Base-by-base conservation (phyloP, 2,113 vertebrate species). In the Hydropotes inermis region DNA sequence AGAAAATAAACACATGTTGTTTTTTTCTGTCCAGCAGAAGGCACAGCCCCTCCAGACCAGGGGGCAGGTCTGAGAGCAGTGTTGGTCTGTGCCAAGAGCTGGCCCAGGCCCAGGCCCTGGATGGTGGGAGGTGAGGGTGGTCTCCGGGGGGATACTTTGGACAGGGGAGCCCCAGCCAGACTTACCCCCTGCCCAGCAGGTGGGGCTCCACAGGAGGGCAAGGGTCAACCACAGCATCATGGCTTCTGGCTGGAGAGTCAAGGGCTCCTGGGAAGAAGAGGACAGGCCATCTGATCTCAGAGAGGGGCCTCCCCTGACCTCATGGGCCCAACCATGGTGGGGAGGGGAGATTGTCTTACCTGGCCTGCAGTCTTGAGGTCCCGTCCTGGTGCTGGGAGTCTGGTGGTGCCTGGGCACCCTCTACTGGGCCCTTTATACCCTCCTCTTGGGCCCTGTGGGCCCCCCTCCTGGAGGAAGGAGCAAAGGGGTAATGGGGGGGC, bases 221-320 rank as follows among this genome's bases (percentile, higher is more conserved):
- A 98, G 76, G 2, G 78, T 36, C 81, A 97, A 93, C 91, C 50
- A 91, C 50, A 36, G 60, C 86, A 96, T 60, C 96, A 97, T 97
- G 93, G 67, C 47, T 13, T 70, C 47, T 5, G 30, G 45, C 23
- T 2, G 6, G n/a, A 0, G 6, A 8, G n/a, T 88, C 86, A 15
- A 8, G 30, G 79, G 39, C 39, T 96, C 84, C 87, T 95, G 27
- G 30, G 21, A 36, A 50, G 39, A 81, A 89, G 89, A 92, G 39
- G 6, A 55, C 19, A 86, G 84, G 21, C 14, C 67, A 3, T 2
- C 19, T 1, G 11, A 39, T 45, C 70, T 78, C 64, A 28, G 45
- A 16, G 16, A 8, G 7, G 19, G 30, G 6, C 21, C 30, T 36
- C 2, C 2, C 23, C 3, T 3, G 3, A 39, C 74, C 23, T 14